These are phyloP conservation scores for Dufourea novaeangliae DNA, from an alignment of 1,140 invertebrate species.

Conservation along the genomic window DNA sequence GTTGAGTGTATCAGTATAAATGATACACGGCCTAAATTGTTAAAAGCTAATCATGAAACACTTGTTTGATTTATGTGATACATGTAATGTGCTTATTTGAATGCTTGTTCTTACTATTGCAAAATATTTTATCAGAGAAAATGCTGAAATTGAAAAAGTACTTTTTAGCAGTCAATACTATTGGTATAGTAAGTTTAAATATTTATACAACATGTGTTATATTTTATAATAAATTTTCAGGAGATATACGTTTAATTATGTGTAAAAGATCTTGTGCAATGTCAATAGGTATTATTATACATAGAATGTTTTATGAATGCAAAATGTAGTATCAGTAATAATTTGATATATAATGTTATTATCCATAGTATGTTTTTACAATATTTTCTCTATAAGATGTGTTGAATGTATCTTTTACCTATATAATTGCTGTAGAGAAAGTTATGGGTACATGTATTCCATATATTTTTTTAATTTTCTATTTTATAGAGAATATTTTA, in stretches of 20 bases:
- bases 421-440: background rate
- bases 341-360: background rate
- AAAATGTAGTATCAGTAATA: background rate
- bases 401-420: background rate
- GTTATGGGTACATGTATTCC: constrained; percentile 16
- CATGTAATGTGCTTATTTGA: background rate
- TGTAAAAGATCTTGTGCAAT: constrained; percentile 11
- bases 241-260: constrained; percentile 7
- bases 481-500: background rate
- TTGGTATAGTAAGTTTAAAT: constrained; percentile 3
- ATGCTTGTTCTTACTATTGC: background rate
- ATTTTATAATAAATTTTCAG: constrained; percentile 25
- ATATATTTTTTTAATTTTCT: constrained; percentile 11
- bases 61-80: background rate
- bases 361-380: background rate
- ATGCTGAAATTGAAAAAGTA: constrained; percentile 6
- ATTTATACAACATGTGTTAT: background rate
- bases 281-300: constrained; percentile 1
- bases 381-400: background rate
- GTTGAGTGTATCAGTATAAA: constrained; percentile 8
- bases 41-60: constrained; percentile 15
- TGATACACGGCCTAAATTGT: constrained; percentile 46
- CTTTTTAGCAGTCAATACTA: background rate
- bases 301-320: background rate
- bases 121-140: constrained; percentile 25